These are phyloP conservation scores for Rhinella marina DNA, from an alignment of 2,797 vertebrate species.

Conservation along the genomic window DNA sequence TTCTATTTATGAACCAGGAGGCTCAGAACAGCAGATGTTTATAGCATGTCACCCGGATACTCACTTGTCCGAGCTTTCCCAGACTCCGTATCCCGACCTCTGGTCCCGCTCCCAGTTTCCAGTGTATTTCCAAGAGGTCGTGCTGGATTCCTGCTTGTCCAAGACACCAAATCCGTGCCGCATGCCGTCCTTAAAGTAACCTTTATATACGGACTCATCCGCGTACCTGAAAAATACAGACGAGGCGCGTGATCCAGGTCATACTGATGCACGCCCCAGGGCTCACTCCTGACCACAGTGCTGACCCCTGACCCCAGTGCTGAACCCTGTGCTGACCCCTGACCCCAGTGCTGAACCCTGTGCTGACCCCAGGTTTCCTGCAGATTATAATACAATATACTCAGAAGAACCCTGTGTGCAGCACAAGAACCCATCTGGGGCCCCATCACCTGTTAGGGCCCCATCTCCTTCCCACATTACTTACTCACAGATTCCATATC, in stretches of 20 bases:
- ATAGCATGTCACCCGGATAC: background rate
- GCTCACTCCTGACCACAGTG: too few species aligned
- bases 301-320: too few species aligned
- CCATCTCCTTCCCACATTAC: constrained; percentile 58
- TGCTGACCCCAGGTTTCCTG: too few species aligned
- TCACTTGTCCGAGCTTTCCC: constrained; percentile 72
- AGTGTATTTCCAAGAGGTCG: constrained; percentile 70
- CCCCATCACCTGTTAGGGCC: background rate
- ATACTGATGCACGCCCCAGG: too few species aligned
- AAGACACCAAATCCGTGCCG: constrained; percentile 78
- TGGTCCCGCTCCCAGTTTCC: constrained; percentile 78
- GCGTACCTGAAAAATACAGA: constrained; percentile 70
- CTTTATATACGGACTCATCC: constrained; percentile 73
- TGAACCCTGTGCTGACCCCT: too few species aligned
- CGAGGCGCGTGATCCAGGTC: background rate
- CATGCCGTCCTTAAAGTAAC: constrained; percentile 72
- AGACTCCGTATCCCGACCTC: constrained; percentile 74
- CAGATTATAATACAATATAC: too few species aligned
- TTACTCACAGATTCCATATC: constrained; percentile 84
- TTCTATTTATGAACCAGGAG: background rate
- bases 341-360: too few species aligned
- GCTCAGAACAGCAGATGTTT: background rate
- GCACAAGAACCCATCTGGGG: background rate
- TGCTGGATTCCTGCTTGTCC: constrained; percentile 59
- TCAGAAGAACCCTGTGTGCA: too few species aligned